Evolutionary conservation across 2,113 vertebrate species (phyloP).

Genomic region (Gallinago paraguaiae): DNA sequence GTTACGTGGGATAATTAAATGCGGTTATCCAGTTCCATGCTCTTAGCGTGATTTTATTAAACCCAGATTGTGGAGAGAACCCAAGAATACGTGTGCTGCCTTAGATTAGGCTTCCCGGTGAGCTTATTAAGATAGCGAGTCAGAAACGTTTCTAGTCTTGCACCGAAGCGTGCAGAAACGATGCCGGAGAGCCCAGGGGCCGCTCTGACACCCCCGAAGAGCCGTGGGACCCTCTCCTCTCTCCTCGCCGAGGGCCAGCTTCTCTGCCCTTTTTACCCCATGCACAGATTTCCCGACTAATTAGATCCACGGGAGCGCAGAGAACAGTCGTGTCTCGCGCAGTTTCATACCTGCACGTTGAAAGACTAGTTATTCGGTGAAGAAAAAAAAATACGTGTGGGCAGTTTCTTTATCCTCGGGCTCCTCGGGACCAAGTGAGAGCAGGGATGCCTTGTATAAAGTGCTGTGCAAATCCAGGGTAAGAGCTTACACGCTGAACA

Average conservation of each 20-base stretch:
- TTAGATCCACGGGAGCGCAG: accelerated
- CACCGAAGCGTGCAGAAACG: background rate
- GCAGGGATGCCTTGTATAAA: background rate
- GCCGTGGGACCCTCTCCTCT: accelerated
- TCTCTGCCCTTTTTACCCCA: background rate
- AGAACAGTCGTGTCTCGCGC: background rate
- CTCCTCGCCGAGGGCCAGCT: background rate
- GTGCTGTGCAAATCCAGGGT: background rate
- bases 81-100: slow-evolving; percentile 33
- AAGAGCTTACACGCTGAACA: background rate
- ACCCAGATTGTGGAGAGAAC: slow-evolving; percentile 29
- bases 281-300: background rate
- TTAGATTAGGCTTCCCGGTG: slow-evolving; percentile 36
- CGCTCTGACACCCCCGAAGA: background rate
- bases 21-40: slow-evolving; percentile 28
- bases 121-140: slow-evolving; percentile 52
- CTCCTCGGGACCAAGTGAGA: background rate
- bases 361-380: background rate
- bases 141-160: slow-evolving; percentile 6
- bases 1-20: background rate
- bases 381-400: background rate
- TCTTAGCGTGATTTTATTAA: slow-evolving; percentile 62
- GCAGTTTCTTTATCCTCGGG: background rate
- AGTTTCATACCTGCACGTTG: background rate
- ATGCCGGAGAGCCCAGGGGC: background rate